Evolutionary conservation across 2,797 vertebrate species (phyloP).

Genomic region (Tangara arthus): DNA sequence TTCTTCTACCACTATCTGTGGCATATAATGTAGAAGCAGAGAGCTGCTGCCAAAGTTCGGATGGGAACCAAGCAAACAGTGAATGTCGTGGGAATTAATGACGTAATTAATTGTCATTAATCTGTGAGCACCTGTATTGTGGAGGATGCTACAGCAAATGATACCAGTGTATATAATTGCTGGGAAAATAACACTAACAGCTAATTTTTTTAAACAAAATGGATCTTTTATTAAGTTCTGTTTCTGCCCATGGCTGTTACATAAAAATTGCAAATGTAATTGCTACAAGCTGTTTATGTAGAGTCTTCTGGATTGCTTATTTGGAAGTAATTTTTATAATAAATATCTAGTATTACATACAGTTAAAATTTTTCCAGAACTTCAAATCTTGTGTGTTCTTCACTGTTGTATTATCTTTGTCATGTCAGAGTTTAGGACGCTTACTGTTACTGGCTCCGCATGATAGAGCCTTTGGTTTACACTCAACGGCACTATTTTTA

Average conservation of each 20-base stretch:
- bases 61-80: neutral
- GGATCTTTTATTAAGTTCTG: neutral
- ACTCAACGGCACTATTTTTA: neutral
- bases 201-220: neutral
- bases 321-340: constrained; percentile 4
- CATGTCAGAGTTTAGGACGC: neutral
- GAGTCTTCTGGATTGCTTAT: neutral
- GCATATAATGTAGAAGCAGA: neutral
- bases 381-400: neutral
- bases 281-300: constrained; percentile 23
- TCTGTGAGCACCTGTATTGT: neutral
- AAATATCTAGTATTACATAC: neutral
- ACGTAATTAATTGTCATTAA: no score
- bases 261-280: constrained; percentile 11
- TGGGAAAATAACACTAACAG: neutral
- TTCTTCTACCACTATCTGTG: neutral
- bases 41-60: neutral
- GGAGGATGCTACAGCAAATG: neutral
- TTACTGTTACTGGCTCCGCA: neutral
- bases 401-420: neutral
- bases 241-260: neutral
- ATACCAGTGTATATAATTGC: neutral
- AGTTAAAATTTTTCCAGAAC: neutral
- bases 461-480: neutral
- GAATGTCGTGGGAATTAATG: neutral